Percentiles rank a stretch among this genome's conserved stretches.
Conservation (phyloP, 1,140 invertebrate species). For the Trichonephila clavata region DNA sequence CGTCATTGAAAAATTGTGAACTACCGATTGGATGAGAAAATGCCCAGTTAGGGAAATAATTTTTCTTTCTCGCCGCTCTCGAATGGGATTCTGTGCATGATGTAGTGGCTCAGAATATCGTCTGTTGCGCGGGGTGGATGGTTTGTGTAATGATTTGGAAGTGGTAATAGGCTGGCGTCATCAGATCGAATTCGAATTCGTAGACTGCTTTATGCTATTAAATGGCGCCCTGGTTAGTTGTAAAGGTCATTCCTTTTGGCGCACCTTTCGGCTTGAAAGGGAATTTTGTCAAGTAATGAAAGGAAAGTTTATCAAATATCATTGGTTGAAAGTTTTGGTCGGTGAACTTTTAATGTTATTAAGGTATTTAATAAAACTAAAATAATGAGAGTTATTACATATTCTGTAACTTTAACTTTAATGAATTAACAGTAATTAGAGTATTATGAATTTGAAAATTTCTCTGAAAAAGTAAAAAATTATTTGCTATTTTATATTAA, state of each 20-base stretch:
- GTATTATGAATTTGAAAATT: too few relatives aligned
- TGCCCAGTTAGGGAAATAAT: constrained; percentile 57
- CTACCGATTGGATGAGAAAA: constrained; percentile 35
- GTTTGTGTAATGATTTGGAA: constrained; percentile 45
- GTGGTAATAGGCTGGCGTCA: constrained; percentile 8
- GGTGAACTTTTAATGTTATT: too few relatives aligned
- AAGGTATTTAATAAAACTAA: too few relatives aligned
- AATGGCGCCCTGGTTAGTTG: background rate
- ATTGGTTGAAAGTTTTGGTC: background rate
- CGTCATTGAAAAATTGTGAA: constrained; percentile 57
- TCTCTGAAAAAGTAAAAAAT: too few relatives aligned
- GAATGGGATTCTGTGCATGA: background rate
- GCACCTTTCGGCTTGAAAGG: background rate
- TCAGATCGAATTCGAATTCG: background rate
- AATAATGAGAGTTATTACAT: too few relatives aligned
- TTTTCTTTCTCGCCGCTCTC: constrained; percentile 51
- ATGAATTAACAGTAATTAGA: too few relatives aligned
- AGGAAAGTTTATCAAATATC: background rate
- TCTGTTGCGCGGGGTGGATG: background rate
- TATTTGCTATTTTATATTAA: too few relatives aligned
- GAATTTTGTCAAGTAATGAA: background rate
- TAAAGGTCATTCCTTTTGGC: background rate
- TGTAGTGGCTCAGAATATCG: background rate
- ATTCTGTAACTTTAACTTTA: too few relatives aligned
- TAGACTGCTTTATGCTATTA: background rate